Evolutionary conservation across 2,888 invertebrate species (phyloP).

Genomic region (Aleiodes alternator): DNA sequence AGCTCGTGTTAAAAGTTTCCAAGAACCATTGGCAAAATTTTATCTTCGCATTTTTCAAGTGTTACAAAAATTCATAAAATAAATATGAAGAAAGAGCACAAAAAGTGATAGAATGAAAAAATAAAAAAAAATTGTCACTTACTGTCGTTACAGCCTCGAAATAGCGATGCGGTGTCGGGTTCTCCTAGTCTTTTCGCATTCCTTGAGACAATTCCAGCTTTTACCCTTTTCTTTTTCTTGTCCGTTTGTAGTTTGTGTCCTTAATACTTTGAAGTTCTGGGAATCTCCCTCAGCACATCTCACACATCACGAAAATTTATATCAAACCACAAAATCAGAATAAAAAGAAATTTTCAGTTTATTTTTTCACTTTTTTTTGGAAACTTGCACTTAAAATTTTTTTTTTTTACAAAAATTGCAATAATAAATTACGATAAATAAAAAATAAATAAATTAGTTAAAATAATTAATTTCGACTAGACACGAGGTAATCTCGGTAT

Average conservation of each 20-base stretch:
- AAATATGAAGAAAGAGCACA: not conserved
- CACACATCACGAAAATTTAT: conserved; percentile 17
- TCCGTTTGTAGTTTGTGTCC: conserved; percentile 45
- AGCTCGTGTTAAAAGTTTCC: too few species aligned
- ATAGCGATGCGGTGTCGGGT: conserved; percentile 62
- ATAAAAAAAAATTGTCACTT: conserved; percentile 13
- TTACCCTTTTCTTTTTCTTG: conserved; percentile 39
- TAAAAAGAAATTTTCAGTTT: not conserved
- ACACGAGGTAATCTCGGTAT: conserved; percentile 13
- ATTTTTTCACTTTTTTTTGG: conserved; percentile 22
- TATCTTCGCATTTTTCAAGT: not conserved
- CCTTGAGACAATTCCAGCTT: conserved; percentile 46
- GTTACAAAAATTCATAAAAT: not conserved
- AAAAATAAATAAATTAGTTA: conserved; percentile 37
- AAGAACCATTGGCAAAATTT: not conserved
- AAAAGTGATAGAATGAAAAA: not conserved
- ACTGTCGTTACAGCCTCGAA: conserved; percentile 62
- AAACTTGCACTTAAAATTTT: not conserved
- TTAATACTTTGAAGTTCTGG: conserved; percentile 34
- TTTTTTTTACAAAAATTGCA: conserved; percentile 1
- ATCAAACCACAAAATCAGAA: not conserved
- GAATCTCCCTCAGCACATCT: conserved; percentile 28
- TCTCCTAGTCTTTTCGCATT: conserved; percentile 53
- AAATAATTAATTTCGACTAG: conserved; percentile 27
- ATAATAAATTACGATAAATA: not conserved